Evolutionary conservation across 2,888 invertebrate genomes (phyloP).

Genomic region (Pseudoips prasinana): DNA sequence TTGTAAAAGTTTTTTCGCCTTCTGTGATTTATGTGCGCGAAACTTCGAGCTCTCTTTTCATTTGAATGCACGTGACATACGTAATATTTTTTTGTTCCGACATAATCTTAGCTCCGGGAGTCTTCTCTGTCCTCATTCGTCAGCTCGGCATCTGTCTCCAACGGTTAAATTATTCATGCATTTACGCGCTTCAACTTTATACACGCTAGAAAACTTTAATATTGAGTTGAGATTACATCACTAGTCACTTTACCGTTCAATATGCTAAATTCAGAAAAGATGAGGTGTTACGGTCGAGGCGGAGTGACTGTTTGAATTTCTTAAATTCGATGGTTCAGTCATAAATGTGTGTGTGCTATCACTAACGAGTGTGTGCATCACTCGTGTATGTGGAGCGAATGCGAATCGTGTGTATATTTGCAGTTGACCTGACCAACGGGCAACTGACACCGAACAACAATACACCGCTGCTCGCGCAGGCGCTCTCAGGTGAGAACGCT

Average conservation of each 20-base stretch:
- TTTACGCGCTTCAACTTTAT: conserved; percentile 73
- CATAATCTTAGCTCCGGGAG: conserved; percentile 69
- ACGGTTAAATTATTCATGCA: conserved; percentile 77
- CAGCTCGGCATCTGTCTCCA: conserved; percentile 71
- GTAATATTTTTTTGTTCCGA: conserved; percentile 78
- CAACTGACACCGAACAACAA: conserved; percentile 98
- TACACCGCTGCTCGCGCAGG: conserved; percentile 97
- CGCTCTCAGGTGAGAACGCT: conserved; percentile 92
- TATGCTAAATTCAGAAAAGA: conserved; percentile 60
- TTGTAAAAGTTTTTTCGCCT: conserved; percentile 81
- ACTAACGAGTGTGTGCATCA: conserved; percentile 62
- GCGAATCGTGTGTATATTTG: conserved; percentile 86
- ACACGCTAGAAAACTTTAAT: conserved; percentile 60
- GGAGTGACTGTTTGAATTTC: conserved; percentile 40
- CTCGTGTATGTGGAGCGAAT: conserved; percentile 74
- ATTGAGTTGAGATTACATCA: conserved; percentile 69
- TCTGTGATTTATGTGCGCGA: conserved; percentile 81
- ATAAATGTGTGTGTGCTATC: conserved; percentile 66
- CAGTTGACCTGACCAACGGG: conserved; percentile 97
- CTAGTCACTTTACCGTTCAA: conserved; percentile 68
- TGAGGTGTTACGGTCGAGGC: conserved; percentile 44
- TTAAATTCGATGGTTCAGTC: conserved; percentile 74
- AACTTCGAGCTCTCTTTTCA: conserved; percentile 80
- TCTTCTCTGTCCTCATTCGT: conserved; percentile 68
- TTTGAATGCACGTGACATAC: conserved; percentile 81